Base-by-base conservation (phyloP, 2,113 vertebrate species). In the Dendropsophus ebraccatus region DNA sequence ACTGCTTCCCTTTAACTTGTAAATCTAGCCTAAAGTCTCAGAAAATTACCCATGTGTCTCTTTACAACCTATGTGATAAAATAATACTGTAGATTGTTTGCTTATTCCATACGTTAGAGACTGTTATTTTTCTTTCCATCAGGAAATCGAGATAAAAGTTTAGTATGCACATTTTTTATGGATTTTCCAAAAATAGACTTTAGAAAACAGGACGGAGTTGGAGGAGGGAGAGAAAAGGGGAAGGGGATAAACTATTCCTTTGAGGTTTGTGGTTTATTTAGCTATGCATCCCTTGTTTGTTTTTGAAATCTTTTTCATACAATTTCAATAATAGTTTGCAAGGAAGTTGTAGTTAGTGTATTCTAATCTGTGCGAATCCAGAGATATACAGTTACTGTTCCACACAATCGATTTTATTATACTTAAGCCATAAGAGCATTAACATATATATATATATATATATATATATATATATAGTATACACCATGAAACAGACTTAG, bases 151-250 rank as follows among this genome's bases (percentile, higher is more conserved):
- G 60, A 35, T n/a, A 37, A 52, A 47, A 56, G 37, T 60, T 50
- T 75, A 21, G 83, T 30, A 52, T 50, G 60, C 21, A 54, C 32
- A 83, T 41, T 77, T 70, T 83, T 74, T 37, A 56, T 74, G 50
- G 67, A 56, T 41, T 83, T 50, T 45, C 60, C 47, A 79, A 70
- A 79, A 79, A 85, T 79, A 85, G 75, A 85, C n/a, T 67, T 17
- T 69, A 70, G 45, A 70, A 54, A 85, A 78, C 73, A 73, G 67
- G 67, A 83, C 32, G 35, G 45, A 52, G 50, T n/a, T 41, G 52
- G 76, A 60, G 35, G 35, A 60, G 49, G 74, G 28, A 37, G 54
- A 79, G 32, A 37, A 41, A 8, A 32, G 25, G 75, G n/a, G 32
- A 79, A 14, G 52, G 81, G 69, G 79, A n/a, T 50, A 54, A 73